These are phyloP conservation scores for Lateolabrax maculatus DNA, from an alignment of 2,797 vertebrate species.

Conservation along the genomic window DNA sequence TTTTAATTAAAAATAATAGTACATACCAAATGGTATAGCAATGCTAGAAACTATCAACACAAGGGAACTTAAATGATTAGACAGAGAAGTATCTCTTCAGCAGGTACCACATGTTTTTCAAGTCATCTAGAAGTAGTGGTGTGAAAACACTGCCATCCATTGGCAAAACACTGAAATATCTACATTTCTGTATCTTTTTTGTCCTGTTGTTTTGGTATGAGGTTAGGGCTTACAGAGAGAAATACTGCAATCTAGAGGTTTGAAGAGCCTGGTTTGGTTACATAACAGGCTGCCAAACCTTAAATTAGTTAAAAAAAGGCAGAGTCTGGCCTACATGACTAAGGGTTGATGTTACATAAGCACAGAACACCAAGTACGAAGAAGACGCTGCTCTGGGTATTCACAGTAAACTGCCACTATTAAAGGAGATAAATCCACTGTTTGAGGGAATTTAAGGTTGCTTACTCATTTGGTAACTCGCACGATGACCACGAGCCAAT, in stretches of 20 bases:
- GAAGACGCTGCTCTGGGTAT: conserved; percentile 33
- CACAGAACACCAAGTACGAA: conserved; percentile 36
- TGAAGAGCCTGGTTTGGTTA: conserved; percentile 56
- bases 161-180: conserved; percentile 41
- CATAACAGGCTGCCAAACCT: conserved; percentile 65
- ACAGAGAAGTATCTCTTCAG: conserved; percentile 8
- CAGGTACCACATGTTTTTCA: background rate
- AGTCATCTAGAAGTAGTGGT: conserved; percentile 2
- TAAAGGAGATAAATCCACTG: conserved; percentile 7
- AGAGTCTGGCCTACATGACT: conserved; percentile 65
- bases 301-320: conserved; percentile 46
- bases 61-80: background rate
- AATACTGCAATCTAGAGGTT: conserved; percentile 66
- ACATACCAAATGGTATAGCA: accelerated
- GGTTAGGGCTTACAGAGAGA: conserved; percentile 32
- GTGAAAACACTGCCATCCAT: conserved; percentile 72
- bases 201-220: conserved; percentile 11
- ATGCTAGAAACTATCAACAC: background rate
- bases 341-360: conserved; percentile 77
- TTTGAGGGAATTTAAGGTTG: background rate
- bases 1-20: background rate
- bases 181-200: background rate
- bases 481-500: background rate
- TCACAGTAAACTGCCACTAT: conserved; percentile 32
- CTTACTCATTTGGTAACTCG: conserved; percentile 14